Percentiles rank a stretch among this genome's conserved stretches.
Conservation (phyloP, 1,140 invertebrate species). For the Cotesia chilonis region DNA sequence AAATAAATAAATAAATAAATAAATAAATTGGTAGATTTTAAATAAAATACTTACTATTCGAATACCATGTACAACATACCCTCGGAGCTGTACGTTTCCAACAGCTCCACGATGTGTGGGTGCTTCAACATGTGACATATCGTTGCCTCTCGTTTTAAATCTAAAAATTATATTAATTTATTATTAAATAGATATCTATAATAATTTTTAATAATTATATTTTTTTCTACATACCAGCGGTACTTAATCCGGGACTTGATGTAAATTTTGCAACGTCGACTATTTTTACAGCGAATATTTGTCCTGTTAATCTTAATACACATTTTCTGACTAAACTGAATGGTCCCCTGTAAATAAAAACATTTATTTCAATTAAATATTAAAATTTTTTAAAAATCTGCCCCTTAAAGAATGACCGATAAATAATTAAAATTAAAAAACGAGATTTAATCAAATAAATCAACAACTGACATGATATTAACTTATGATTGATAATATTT, state of each 20-base stretch:
- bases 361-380: background rate
- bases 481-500: no score
- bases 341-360: slow-evolving; percentile 83
- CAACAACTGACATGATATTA: no score
- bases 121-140: slow-evolving; percentile 99
- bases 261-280: slow-evolving; percentile 98
- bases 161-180: slow-evolving; percentile 69
- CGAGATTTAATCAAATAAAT: background rate
- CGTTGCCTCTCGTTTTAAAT: slow-evolving; percentile 96
- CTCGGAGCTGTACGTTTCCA: slow-evolving; percentile 98
- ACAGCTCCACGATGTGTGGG: slow-evolving; percentile 96
- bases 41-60: slow-evolving; percentile 88
- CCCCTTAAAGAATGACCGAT: background rate
- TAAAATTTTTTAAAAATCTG: no score
- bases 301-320: slow-evolving; percentile 91
- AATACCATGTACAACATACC: slow-evolving; percentile 99
- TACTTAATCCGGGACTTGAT: slow-evolving; percentile 92
- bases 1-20: slow-evolving; percentile 4
- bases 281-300: slow-evolving; percentile 98
- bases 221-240: slow-evolving; percentile 76
- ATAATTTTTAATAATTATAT: background rate
- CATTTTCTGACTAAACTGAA: slow-evolving; percentile 96
- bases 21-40: background rate
- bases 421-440: slow-evolving; percentile 6
- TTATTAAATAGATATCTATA: slow-evolving; percentile 8